Evolutionary conservation across 2,113 vertebrate genomes (phyloP).

Genomic region (Rhinichthys klamathensis): DNA sequence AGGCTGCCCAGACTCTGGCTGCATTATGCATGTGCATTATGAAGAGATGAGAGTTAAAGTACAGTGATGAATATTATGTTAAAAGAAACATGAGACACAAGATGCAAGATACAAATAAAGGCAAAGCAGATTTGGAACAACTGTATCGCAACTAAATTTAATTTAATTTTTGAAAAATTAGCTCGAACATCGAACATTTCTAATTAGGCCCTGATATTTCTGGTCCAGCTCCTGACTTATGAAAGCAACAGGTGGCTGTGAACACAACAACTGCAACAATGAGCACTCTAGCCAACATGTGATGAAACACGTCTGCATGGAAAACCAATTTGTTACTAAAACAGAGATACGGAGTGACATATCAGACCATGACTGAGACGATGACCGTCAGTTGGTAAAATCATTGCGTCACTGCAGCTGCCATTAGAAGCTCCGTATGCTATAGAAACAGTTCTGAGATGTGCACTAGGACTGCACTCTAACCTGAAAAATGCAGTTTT

Average conservation of each 20-base stretch:
- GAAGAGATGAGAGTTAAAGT: background rate
- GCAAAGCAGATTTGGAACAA: background rate
- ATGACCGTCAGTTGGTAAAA: background rate
- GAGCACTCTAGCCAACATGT: background rate
- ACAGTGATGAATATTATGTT: background rate
- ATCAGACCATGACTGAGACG: background rate
- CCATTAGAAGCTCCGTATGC: no score
- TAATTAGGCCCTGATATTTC: background rate
- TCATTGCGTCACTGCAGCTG: no score
- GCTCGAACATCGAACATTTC: background rate
- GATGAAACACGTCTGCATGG: background rate
- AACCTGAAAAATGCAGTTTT: no score
- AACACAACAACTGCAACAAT: background rate
- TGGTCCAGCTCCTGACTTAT: background rate
- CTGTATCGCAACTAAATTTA: background rate
- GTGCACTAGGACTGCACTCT: no score
- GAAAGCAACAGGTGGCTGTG: background rate
- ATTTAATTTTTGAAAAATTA: background rate
- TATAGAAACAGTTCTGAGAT: no score
- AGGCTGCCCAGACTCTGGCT: background rate
- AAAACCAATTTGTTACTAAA: background rate
- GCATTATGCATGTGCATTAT: slow-evolving; percentile 8
- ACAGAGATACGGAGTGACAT: background rate
- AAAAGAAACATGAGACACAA: background rate
- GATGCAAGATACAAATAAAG: background rate